Conservation (phyloP, 1,140 invertebrate species). For the Hycleus phaleratus region DNA sequence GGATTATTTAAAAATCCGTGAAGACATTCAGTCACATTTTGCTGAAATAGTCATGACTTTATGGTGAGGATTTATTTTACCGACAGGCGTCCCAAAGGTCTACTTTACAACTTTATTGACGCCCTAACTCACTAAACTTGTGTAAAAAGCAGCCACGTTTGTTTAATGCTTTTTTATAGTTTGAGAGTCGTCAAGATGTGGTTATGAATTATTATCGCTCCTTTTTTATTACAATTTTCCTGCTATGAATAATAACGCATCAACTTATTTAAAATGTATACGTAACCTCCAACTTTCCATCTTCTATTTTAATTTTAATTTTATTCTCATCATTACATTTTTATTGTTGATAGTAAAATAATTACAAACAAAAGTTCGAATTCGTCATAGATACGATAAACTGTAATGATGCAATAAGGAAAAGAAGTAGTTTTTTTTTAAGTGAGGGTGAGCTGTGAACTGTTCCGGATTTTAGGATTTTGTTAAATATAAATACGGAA, state of each 20-base stretch:
- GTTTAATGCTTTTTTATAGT: conserved; percentile 34
- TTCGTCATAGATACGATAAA: too few species aligned
- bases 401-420: too few species aligned
- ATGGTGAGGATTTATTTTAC: conserved; percentile 31
- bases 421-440: too few species aligned
- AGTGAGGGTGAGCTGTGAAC: too few species aligned
- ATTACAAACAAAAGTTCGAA: background rate
- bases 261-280: background rate
- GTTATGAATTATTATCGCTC: conserved; percentile 12
- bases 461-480: too few species aligned
- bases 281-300: too few species aligned
- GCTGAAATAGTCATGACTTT: conserved; percentile 30
- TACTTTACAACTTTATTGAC: conserved; percentile 38
- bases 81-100: conserved; percentile 33
- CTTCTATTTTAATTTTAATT: too few species aligned
- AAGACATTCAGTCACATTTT: conserved; percentile 13
- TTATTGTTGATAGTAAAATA: background rate
- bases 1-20: conserved; percentile 5
- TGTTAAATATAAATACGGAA: conserved; percentile 3
- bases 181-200: conserved; percentile 20
- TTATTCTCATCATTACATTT: background rate
- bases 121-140: conserved; percentile 31
- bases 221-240: conserved; percentile 8
- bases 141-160: conserved; percentile 32
- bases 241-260: conserved; percentile 1